A percentile compares a stretch with the other conserved stretches of the same genome.
Evolutionary conservation across 2,888 invertebrate genomes (phyloP).

Genomic region (Antitype chi): DNA sequence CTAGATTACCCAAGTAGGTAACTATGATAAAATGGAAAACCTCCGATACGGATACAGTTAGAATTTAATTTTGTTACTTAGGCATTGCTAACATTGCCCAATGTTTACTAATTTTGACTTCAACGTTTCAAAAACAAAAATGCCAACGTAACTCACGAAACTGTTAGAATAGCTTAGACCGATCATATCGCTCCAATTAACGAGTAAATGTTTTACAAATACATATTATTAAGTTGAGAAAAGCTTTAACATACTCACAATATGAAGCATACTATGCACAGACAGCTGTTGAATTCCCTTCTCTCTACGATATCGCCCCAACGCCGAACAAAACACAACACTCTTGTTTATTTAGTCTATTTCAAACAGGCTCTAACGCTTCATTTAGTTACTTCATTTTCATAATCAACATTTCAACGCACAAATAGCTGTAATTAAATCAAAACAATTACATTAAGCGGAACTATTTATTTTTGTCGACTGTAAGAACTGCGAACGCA

Average conservation of each 20-base stretch:
- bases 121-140: constrained; percentile 49
- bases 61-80: constrained; percentile 22
- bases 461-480: constrained; percentile 66
- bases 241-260: constrained; percentile 80
- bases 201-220: constrained; percentile 9
- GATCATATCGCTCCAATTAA: constrained; percentile 1
- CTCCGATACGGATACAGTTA: not conserved
- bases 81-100: constrained; percentile 1
- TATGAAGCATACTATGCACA: constrained; percentile 88
- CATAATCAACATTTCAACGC: constrained; percentile 60
- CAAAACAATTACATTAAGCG: constrained; percentile 61
- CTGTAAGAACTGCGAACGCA: constrained; percentile 86
- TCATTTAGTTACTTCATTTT: constrained; percentile 58
- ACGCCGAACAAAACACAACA: constrained; percentile 85
- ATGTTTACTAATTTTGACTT: constrained; percentile 46
- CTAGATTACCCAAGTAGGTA: not conserved
- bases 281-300: constrained; percentile 84
- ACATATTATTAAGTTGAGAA: constrained; percentile 27
- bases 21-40: not conserved
- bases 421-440: constrained; percentile 65
- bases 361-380: constrained; percentile 54
- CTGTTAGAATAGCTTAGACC: not conserved
- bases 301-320: constrained; percentile 75
- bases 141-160: not conserved
- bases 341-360: constrained; percentile 77